These are phyloP conservation scores for Patiria miniata DNA, from an alignment of 35 echinoderm and acorn worm genomes.

Conservation along the genomic window DNA sequence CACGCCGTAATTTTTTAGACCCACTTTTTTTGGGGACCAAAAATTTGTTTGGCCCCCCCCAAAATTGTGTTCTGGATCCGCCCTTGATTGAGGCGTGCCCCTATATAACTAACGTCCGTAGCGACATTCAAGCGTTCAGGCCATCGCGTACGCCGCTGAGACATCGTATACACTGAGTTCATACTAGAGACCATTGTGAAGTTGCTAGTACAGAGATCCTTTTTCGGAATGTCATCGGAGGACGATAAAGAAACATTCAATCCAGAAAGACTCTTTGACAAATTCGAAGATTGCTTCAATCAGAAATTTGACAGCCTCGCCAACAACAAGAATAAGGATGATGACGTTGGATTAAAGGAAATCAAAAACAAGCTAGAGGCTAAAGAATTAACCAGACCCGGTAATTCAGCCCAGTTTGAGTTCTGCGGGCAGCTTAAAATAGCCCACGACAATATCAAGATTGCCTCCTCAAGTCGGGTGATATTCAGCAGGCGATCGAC, in stretches of 20 bases:
- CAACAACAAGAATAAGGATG: background rate
- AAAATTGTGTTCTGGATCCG: too few relatives aligned
- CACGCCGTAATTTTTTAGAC: too few relatives aligned
- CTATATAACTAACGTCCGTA: too few relatives aligned
- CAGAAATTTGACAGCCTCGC: background rate
- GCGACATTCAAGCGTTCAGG: too few relatives aligned
- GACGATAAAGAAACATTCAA: background rate
- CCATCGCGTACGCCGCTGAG: too few relatives aligned
- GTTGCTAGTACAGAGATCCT: too few relatives aligned
- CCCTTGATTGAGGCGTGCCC: too few relatives aligned
- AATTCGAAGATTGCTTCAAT: background rate
- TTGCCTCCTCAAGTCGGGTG: background rate
- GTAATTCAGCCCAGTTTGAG: background rate
- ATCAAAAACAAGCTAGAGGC: background rate
- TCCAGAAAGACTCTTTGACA: background rate
- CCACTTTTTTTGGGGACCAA: too few relatives aligned
- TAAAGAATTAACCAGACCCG: background rate
- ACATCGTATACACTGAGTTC: too few relatives aligned
- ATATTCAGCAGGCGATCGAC: background rate
- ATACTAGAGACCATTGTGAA: too few relatives aligned
- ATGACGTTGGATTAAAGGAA: background rate
- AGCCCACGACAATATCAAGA: background rate
- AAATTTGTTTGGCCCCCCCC: too few relatives aligned
- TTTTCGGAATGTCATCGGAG: background rate
- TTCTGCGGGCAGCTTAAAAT: background rate